Base-by-base conservation (phyloP, 2,797 vertebrate species). In the Spinus olivaceus region DNA sequence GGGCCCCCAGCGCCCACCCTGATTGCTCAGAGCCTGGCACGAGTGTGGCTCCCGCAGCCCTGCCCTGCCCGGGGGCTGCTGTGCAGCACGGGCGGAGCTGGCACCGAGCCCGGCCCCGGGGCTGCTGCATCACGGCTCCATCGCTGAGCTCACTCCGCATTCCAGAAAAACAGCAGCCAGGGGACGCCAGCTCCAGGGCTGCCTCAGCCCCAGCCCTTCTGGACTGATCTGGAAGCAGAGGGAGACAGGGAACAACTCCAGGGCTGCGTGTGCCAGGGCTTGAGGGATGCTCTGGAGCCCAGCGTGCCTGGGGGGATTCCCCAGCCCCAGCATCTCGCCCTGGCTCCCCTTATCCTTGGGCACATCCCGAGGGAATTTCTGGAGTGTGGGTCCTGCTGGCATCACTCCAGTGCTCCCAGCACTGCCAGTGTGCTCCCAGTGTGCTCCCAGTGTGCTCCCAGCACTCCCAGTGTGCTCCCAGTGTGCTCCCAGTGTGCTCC, bases 41-140 rank as follows among this genome's bases (percentile, higher is more conserved):
- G 33, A 2, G 21, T 13, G 44, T 12, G n/a, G 14, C 8, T 51
- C 28, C 25, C 25, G 49, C 63, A 27, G 65, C 66, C n/a, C 41
- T 28, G 71, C 71, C 35, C 63, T 20, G 78, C 49, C 12, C 63
- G 14, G 17, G 49, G 66, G 42, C 77, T 27, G 42, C 6, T 41
- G 39, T 41, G 81, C 61, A 15, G 41, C 76, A 15, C 39, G 0
- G 41, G 4, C 39, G 9, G 32, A 5, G 39, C 73, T 94, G 95
- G 94, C 90, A 65, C 33, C 1, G 1, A 61, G 90, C 92, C 92
- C 0, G 4, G 19, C 32, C 16, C 0, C 60, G 3, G 63, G 54
- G 69, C 69, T 86, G 65, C 92, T 82, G 82, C 94, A 94, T 91
- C 90, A 76, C 4, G 12, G 67, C 54, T 70, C 47, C 3, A 7